Conservation (phyloP, 2,888 invertebrate species). For the Epinotia bilunana region DNA sequence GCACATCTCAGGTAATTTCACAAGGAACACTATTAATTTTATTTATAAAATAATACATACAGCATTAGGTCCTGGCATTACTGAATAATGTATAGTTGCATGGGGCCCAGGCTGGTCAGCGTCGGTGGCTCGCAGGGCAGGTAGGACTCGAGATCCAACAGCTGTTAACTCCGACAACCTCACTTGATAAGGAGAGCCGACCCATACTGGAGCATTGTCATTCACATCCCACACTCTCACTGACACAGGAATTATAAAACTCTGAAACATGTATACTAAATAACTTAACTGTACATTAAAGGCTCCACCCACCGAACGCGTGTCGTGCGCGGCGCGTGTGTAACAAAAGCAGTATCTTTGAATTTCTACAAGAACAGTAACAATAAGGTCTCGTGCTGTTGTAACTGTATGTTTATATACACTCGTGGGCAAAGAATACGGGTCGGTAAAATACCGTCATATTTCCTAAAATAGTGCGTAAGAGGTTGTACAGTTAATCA, state of each 20-base stretch:
- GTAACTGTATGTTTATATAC: neutral
- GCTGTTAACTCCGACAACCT: conserved; percentile 93
- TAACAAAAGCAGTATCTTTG: neutral
- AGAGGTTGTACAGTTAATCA: too few relatives aligned
- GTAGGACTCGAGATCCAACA: conserved; percentile 88
- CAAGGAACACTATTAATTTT: neutral
- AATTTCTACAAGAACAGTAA: neutral
- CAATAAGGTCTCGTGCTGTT: neutral
- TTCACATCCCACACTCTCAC: conserved; percentile 95
- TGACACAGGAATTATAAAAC: conserved; percentile 91
- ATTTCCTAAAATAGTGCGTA: too few relatives aligned
- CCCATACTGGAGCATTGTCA: conserved; percentile 94
- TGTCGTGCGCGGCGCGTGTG: too few relatives aligned
- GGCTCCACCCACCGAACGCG: too few relatives aligned
- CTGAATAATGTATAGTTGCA: conserved; percentile 93
- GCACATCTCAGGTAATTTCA: neutral
- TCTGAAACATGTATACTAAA: conserved; percentile 69
- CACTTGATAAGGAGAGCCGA: conserved; percentile 91
- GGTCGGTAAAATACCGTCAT: too few relatives aligned
- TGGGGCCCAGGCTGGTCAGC: conserved; percentile 95
- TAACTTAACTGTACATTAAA: too few relatives aligned
- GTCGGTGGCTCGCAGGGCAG: conserved; percentile 91
- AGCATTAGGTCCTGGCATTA: conserved; percentile 90
- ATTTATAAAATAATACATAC: conserved; percentile 69
- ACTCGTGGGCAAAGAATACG: too few relatives aligned